Conservation (phyloP, 1,140 invertebrate genomes). For the Agrypnia vestita region DNA sequence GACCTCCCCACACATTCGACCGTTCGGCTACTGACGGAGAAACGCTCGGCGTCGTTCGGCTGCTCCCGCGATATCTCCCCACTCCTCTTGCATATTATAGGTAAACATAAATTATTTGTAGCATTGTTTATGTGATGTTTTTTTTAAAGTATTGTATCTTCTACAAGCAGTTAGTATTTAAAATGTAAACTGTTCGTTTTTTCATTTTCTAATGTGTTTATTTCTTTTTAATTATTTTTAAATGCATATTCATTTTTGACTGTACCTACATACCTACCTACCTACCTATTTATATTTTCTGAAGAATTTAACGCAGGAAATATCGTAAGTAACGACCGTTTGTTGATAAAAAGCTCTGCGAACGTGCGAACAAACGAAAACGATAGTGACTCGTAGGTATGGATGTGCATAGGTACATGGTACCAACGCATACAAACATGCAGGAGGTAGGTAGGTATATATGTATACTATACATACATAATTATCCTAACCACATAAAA, state of each 20-base stretch:
- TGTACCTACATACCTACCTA: no score
- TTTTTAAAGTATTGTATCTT: conserved; percentile 13
- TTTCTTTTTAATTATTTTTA: no score
- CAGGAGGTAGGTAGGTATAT: not conserved
- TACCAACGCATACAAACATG: not conserved
- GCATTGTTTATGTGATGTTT: conserved; percentile 39
- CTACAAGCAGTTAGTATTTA: conserved; percentile 5
- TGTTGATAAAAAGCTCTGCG: conserved; percentile 18
- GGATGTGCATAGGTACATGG: not conserved
- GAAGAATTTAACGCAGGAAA: conserved; percentile 19
- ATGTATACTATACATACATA: conserved; percentile 10
- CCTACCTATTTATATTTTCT: no score
- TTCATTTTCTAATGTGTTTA: no score
- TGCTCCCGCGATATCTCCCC: conserved; percentile 56
- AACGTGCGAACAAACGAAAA: not conserved
- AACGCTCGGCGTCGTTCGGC: conserved; percentile 65
- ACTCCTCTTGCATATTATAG: conserved; percentile 52
- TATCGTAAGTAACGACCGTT: not conserved
- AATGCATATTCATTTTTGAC: no score
- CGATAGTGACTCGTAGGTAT: not conserved
- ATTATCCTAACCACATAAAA: conserved; percentile 24
- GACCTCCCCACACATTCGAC: conserved; percentile 72
- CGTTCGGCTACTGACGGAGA: conserved; percentile 69
- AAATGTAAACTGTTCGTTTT: not conserved
- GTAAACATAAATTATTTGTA: conserved; percentile 47